Evolutionary conservation across 2,888 invertebrate species (phyloP).

Genomic region (Caenorhabditis sinica): DNA sequence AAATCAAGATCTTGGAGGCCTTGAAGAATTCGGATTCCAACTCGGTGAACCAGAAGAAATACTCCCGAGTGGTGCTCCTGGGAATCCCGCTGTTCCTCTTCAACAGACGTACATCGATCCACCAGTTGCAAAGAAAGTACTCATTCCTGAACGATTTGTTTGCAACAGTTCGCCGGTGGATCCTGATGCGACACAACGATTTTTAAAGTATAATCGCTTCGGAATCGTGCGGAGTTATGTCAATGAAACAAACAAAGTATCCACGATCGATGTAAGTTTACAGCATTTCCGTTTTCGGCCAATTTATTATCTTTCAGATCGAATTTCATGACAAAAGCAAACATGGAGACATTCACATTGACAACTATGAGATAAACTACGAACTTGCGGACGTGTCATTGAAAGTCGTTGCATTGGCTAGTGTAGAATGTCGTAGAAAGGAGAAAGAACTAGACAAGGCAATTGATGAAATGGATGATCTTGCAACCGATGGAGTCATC

Average conservation of each 20-base stretch:
- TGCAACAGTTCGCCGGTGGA: slow-evolving; percentile 46
- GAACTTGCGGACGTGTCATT: slow-evolving; percentile 92
- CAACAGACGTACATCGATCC: slow-evolving; percentile 14
- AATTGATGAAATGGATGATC: slow-evolving; percentile 38
- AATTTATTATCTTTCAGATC: slow-evolving; percentile 84
- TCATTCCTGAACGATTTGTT: slow-evolving; percentile 56
- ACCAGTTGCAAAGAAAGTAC: slow-evolving; percentile 40
- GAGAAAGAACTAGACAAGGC: slow-evolving; percentile 58
- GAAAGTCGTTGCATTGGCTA: slow-evolving; percentile 88
- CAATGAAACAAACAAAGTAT: slow-evolving; percentile 88
- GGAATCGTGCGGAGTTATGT: slow-evolving; percentile 93
- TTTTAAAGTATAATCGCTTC: slow-evolving; percentile 92
- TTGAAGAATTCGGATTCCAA: slow-evolving; percentile 69
- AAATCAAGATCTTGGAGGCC: slow-evolving; percentile 40
- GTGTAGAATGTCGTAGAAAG: slow-evolving; percentile 57
- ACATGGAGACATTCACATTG: slow-evolving; percentile 93
- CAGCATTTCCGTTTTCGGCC: neutral
- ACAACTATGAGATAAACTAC: slow-evolving; percentile 90
- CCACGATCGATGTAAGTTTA: slow-evolving; percentile 88
- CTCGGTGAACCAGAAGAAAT: slow-evolving; percentile 30
- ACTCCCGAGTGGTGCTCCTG: neutral
- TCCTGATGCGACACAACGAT: slow-evolving; percentile 90
- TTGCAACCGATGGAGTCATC: slow-evolving; percentile 21
- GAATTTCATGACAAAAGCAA: slow-evolving; percentile 95
- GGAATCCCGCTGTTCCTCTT: neutral